Conservation (phyloP, 1,140 invertebrate species). For the Drosophila jambulina region DNA sequence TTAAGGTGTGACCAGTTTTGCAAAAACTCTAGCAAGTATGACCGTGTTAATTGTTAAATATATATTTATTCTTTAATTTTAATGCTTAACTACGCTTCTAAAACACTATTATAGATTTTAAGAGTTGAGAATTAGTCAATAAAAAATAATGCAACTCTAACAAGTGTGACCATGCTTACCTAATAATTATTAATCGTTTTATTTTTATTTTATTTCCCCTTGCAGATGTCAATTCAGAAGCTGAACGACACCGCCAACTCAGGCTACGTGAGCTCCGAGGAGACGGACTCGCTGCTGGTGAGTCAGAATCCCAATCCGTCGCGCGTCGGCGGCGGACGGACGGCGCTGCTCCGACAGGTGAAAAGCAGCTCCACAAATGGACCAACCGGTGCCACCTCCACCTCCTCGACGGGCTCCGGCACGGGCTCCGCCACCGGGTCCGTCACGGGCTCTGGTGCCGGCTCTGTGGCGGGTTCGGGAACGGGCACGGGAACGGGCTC, state of each 20-base stretch:
- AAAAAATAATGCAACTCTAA: too few relatives aligned
- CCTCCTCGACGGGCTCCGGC: conserved; percentile 76
- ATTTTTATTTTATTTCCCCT: not conserved
- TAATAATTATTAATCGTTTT: not conserved
- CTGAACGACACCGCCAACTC: conserved; percentile 86
- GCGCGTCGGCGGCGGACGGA: conserved; percentile 59
- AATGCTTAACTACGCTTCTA: too few relatives aligned
- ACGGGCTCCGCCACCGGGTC: conserved; percentile 27
- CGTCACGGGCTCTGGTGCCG: conserved; percentile 28
- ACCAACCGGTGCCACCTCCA: conserved; percentile 85
- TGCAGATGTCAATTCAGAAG: conserved; percentile 85
- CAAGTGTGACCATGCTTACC: too few relatives aligned
- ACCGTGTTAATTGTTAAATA: too few relatives aligned
- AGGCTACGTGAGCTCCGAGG: conserved; percentile 90
- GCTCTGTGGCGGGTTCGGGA: conserved; percentile 22
- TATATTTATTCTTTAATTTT: too few relatives aligned
- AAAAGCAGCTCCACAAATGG: conserved; percentile 77
- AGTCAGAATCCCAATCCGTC: conserved; percentile 59
- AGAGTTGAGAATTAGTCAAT: too few relatives aligned
- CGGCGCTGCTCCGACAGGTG: conserved; percentile 68
- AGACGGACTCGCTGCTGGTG: conserved; percentile 91
- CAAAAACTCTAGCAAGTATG: too few relatives aligned
- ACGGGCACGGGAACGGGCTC: conserved; percentile 15
- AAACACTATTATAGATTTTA: too few relatives aligned
- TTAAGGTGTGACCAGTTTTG: too few relatives aligned